Evolutionary conservation across 2,888 invertebrate genomes (phyloP).

Genomic region (Hylaea fasciaria): DNA sequence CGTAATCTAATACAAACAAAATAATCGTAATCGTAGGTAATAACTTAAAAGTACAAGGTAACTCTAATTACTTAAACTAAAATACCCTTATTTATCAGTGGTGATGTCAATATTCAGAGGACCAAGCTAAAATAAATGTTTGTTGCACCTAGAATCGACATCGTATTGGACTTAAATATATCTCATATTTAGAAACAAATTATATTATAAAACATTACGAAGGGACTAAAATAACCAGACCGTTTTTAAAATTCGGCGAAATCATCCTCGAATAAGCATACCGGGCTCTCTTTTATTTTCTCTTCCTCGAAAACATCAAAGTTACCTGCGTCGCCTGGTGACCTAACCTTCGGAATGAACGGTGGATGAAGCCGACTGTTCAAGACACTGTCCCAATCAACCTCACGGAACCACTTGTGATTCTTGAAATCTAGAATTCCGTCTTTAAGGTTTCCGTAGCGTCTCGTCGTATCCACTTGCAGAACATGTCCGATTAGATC

Average conservation of each 20-base stretch:
- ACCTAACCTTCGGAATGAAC: constrained; percentile 85
- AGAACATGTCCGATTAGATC: constrained; percentile 92
- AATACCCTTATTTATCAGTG: constrained; percentile 48
- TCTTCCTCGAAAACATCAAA: constrained; percentile 88
- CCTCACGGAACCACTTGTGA: constrained; percentile 95
- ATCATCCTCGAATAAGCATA: constrained; percentile 86
- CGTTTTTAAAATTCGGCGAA: constrained; percentile 87
- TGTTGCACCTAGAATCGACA: no score
- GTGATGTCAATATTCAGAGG: no score
- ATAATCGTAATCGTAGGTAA: no score
- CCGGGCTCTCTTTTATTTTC: constrained; percentile 77
- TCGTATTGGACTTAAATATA: constrained; percentile 24
- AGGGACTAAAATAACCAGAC: not conserved
- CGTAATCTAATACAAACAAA: constrained; percentile 16
- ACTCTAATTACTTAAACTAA: constrained; percentile 52
- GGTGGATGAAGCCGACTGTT: constrained; percentile 89
- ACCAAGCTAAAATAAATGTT: no score
- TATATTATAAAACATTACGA: constrained; percentile 22
- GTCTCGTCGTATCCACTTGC: constrained; percentile 83
- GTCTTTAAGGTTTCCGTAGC: constrained; percentile 95
- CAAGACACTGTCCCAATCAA: constrained; percentile 95
- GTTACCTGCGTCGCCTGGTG: constrained; percentile 88
- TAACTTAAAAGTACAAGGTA: constrained; percentile 23
- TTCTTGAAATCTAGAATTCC: constrained; percentile 96
- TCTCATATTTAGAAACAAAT: not conserved